These are phyloP conservation scores for Calcarius lapponicus DNA, from an alignment of 2,797 vertebrate genomes.

Conservation along the genomic window DNA sequence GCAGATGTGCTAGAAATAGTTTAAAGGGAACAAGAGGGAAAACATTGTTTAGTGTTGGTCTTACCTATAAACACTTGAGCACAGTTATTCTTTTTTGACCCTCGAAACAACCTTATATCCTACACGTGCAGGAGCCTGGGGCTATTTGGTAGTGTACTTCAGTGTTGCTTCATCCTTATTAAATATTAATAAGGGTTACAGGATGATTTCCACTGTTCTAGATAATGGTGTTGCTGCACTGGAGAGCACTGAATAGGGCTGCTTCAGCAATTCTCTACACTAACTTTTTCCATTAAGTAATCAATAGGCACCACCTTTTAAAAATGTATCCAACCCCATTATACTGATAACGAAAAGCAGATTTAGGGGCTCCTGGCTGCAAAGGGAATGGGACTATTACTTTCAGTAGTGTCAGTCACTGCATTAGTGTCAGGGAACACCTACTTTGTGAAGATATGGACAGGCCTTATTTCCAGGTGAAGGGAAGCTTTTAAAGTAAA, in stretches of 20 bases:
- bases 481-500: slow-evolving; percentile 61
- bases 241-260: slow-evolving; percentile 68
- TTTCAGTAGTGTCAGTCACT: slow-evolving; percentile 61
- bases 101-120: slow-evolving; percentile 42
- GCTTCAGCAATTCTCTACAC: slow-evolving; percentile 72
- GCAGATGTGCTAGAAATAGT: slow-evolving; percentile 27
- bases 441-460: slow-evolving; percentile 36
- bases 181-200: slow-evolving; percentile 76
- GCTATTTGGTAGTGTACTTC: slow-evolving; percentile 41
- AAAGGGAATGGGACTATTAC: slow-evolving; percentile 50
- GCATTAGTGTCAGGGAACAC: slow-evolving; percentile 57
- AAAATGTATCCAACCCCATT: slow-evolving; percentile 74
- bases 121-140: slow-evolving; percentile 26
- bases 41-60: slow-evolving; percentile 14
- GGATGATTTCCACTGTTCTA: slow-evolving; percentile 62
- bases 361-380: slow-evolving; percentile 50
- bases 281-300: slow-evolving; percentile 78
- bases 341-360: slow-evolving; percentile 66
- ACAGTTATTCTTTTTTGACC: slow-evolving; percentile 44
- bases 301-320: slow-evolving; percentile 78
- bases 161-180: slow-evolving; percentile 42
- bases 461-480: slow-evolving; percentile 50
- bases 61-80: slow-evolving; percentile 48
- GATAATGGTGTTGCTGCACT: slow-evolving; percentile 71
- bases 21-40: slow-evolving; percentile 35